Conservation (phyloP, 1,140 invertebrate genomes). For the Aphaenogaster rudis region DNA sequence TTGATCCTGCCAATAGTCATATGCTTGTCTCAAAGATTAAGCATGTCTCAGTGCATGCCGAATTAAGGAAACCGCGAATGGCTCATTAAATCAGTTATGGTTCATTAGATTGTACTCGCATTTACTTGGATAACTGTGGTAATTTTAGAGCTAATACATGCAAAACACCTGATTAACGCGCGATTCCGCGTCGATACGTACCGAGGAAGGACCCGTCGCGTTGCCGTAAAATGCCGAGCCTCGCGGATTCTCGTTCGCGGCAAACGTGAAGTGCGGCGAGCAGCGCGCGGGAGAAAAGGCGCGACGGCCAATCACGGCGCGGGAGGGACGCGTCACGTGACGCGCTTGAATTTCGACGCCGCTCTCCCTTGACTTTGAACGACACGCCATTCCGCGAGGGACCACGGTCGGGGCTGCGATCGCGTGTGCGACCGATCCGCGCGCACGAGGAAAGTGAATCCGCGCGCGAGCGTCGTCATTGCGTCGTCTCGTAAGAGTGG, state of each 20-base stretch:
- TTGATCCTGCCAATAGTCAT: constrained; percentile 74
- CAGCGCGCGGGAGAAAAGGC: constrained; percentile 34
- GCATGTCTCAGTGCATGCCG: constrained; percentile 88
- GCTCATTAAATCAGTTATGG: no score
- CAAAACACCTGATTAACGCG: no score
- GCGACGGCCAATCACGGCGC: constrained; percentile 22
- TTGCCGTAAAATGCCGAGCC: no score
- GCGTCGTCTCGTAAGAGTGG: neutral
- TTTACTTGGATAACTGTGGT: no score
- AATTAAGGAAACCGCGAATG: constrained; percentile 89
- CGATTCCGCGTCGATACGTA: neutral
- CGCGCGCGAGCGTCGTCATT: neutral
- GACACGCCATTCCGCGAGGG: constrained; percentile 23
- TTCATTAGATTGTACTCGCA: no score
- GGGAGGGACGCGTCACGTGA: constrained; percentile 35
- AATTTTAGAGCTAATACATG: no score
- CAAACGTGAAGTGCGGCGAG: neutral
- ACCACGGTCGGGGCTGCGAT: neutral
- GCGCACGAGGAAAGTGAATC: neutral
- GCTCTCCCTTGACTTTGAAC: constrained; percentile 34
- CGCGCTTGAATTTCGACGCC: constrained; percentile 43
- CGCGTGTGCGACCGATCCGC: neutral
- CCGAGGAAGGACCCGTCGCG: neutral
- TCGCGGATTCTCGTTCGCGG: neutral
- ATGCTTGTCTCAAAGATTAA: constrained; percentile 92